phyloP scores from a whole-genome alignment of 2,888 invertebrate genomes.

The Drosophila monieri region DNA sequence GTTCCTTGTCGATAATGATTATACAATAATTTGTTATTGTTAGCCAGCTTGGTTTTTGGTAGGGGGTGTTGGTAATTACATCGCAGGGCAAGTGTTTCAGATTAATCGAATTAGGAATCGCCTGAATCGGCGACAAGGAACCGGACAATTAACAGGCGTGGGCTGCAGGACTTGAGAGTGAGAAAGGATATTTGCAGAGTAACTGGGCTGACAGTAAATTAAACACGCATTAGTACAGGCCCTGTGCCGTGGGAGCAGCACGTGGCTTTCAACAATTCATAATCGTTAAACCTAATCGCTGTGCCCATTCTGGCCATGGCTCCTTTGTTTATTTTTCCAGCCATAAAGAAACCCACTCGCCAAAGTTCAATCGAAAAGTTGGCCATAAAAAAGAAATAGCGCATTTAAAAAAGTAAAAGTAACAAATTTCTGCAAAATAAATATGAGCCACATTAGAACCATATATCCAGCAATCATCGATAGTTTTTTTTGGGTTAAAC shows the following conservation, averaged over 20 bases:
- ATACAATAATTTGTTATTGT: constrained; percentile 69
- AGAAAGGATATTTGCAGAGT: constrained; percentile 43
- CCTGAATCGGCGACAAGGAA: constrained; percentile 26
- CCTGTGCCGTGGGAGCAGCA: constrained; percentile 9
- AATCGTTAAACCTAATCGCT: constrained; percentile 62
- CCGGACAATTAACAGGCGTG: constrained; percentile 51
- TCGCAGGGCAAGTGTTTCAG: constrained; percentile 29
- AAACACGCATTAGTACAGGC: constrained; percentile 44
- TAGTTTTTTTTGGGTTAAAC: constrained; percentile 61
- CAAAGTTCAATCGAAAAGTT: constrained; percentile 68
- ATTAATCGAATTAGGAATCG: constrained; percentile 67
- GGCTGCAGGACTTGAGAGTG: constrained; percentile 1
- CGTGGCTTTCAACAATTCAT: constrained; percentile 62
- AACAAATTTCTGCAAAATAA: constrained; percentile 62
- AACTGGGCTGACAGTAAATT: constrained; percentile 63
- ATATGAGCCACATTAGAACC: constrained; percentile 47
- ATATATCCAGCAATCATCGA: constrained; percentile 40
- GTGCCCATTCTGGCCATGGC: constrained; percentile 42
- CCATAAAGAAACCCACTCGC: constrained; percentile 61
- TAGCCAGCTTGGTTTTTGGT: constrained; percentile 6
- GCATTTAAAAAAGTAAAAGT: constrained; percentile 48
- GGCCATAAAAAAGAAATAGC: constrained; percentile 67
- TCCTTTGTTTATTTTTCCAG: constrained; percentile 64
- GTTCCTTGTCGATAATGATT: constrained; percentile 49
- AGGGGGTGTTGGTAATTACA: constrained; percentile 48